A percentile compares a stretch with the other conserved stretches of the same genome.
Conservation (phyloP, 2,113 vertebrate species). For the Oceanites oceanicus region DNA sequence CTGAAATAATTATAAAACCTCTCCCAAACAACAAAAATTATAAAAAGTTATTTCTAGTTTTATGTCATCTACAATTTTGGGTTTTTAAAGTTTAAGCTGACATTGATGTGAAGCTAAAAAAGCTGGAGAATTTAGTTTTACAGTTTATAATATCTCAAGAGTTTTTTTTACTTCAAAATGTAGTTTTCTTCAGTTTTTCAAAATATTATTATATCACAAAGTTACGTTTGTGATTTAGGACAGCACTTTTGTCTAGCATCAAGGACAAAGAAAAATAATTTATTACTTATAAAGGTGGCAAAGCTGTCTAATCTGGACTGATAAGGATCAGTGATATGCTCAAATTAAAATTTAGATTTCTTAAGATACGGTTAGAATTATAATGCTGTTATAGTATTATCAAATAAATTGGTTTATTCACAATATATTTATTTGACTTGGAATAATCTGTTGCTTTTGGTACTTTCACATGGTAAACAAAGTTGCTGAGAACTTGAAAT, state of each 20-base stretch:
- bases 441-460: background rate
- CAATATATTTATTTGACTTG: background rate
- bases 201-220: background rate
- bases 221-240: background rate
- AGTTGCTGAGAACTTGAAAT: background rate
- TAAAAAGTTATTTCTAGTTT: background rate
- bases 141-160: background rate
- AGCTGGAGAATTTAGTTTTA: background rate
- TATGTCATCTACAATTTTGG: background rate
- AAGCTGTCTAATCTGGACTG: background rate
- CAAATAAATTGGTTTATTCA: background rate
- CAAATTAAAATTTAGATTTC: background rate
- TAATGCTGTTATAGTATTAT: background rate
- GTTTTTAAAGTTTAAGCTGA: background rate
- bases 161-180: background rate
- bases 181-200: background rate
- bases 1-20: background rate
- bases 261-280: background rate
- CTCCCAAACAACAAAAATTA: background rate
- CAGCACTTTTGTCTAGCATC: background rate
- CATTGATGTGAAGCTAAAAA: background rate
- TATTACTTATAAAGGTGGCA: background rate
- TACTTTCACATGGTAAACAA: background rate
- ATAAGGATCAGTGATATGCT: background rate
- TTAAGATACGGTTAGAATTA: background rate